Percentiles rank a stretch among this genome's conserved stretches.
phyloP scores from a whole-genome alignment of 2,888 invertebrate genomes.

The Teinopalpus imperialis region DNA sequence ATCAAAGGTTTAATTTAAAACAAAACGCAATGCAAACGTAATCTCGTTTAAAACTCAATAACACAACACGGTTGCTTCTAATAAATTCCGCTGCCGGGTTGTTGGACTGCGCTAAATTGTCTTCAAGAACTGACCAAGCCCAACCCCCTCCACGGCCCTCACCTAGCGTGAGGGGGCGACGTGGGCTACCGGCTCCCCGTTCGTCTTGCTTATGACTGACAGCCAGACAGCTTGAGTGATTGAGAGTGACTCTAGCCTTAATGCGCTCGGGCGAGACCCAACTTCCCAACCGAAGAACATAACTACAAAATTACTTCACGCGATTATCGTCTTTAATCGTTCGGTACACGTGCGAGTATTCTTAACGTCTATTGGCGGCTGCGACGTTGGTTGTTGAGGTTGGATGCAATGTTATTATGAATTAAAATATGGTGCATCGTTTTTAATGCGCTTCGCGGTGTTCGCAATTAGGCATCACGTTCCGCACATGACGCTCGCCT shows the following conservation, averaged over 20 bases:
- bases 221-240: conserved; percentile 80
- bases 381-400: conserved; percentile 20
- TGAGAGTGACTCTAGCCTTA: conserved; percentile 80
- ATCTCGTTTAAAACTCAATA: background rate
- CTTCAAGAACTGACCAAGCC: conserved; percentile 78
- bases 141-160: conserved; percentile 40
- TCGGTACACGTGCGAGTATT: conserved; percentile 22
- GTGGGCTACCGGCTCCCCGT: conserved; percentile 71
- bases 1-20: too few relatives aligned
- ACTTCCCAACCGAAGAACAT: conserved; percentile 38
- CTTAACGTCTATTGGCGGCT: conserved; percentile 19
- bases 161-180: conserved; percentile 45
- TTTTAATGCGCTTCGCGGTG: conserved; percentile 60
- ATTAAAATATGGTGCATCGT: conserved; percentile 72
- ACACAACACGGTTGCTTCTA: conserved; percentile 56
- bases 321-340: conserved; percentile 44
- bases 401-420: conserved; percentile 61
- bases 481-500: conserved; percentile 16
- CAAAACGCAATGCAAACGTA: background rate
- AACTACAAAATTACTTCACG: conserved; percentile 41
- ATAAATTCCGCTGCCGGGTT: conserved; percentile 75
- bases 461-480: conserved; percentile 60
- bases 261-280: conserved; percentile 69
- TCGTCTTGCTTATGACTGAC: conserved; percentile 81
- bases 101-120: conserved; percentile 77